These are phyloP conservation scores for Poliocrania exsul DNA, from an alignment of 2,797 vertebrate species.

Conservation along the genomic window DNA sequence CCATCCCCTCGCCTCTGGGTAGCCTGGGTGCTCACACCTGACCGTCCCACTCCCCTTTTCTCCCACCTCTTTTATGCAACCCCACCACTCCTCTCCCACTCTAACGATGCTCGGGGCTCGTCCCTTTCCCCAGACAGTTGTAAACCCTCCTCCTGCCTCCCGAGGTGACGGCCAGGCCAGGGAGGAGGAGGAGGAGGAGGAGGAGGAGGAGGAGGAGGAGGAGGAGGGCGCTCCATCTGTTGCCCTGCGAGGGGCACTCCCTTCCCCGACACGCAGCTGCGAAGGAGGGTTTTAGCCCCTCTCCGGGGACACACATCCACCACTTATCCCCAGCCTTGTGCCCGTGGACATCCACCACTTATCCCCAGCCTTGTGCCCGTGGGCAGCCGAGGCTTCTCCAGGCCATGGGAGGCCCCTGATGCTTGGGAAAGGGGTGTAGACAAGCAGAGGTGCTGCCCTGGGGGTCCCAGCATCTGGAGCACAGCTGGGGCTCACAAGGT, in stretches of 20 bases:
- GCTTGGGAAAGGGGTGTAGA: not conserved
- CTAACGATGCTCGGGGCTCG: not conserved
- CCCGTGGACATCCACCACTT: fast-evolving
- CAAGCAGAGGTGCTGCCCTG: not conserved
- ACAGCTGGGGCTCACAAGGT: not conserved
- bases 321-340: not conserved
- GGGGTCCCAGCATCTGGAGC: not conserved
- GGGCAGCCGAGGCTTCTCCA: not conserved
- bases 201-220: not conserved
- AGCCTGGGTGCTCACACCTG: not conserved
- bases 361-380: not conserved
- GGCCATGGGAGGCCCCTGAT: not conserved
- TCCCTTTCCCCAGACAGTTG: slow-evolving; percentile 29
- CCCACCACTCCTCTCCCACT: not conserved
- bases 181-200: not conserved
- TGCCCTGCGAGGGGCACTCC: not conserved
- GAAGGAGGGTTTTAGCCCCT: not conserved
- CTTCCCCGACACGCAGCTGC: not conserved
- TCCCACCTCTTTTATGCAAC: not conserved
- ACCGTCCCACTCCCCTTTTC: not conserved
- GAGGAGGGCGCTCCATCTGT: not conserved
- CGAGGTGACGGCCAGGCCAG: not conserved
- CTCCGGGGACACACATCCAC: not conserved
- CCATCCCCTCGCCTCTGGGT: not conserved
- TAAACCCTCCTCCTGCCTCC: not conserved